Base-by-base conservation (phyloP, 2,113 vertebrate genomes). In the Malurus melanocephalus region DNA sequence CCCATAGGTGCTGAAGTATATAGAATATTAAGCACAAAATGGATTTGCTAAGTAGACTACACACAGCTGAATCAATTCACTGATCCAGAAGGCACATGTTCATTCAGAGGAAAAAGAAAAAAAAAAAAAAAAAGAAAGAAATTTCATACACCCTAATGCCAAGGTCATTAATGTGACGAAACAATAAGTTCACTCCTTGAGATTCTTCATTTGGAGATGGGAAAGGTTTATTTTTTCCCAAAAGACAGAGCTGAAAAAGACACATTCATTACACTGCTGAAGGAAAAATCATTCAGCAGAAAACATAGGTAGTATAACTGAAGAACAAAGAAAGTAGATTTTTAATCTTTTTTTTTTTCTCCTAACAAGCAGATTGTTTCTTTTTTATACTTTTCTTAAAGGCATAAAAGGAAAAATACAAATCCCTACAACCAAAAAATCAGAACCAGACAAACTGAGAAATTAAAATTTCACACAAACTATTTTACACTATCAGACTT, bases 281-380 rank as follows among this genome's bases (percentile, higher is more conserved):
- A 62, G 28, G 23, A 80, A 92, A 95, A 92, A 71, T 78, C 8
- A 80, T 89, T 92, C 57, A 57, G 24, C 22, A 80, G 65, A 74
- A 92, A 91, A 81, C 83, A 55, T 26, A 83, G 59, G 38, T 69
- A 23, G 8, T 15, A 66, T 13, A 8, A 22, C 11, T 79, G 42
- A 86, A 80, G 38, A 94, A 71, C 9, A 94, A 93, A 73, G 10
- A 35, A 51, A 87, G 9, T 22, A 23, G 5, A 60, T 60, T 80
- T 19, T 60, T 87, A 48, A 78, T 64, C 1, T 72, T 76, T 82
- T 33, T 4, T 1, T 80, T 46, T 33, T 4, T 1, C 6, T 56
- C 11, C 3, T 66, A 86, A 69, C 1, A 1, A 49, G 9, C 51
- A 49, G 12, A 16, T 60, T 52, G 15, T 18, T 38, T 71, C 22